phyloP scores from a whole-genome alignment of 2,113 vertebrate species.

The Microtus pennsylvanicus region DNA sequence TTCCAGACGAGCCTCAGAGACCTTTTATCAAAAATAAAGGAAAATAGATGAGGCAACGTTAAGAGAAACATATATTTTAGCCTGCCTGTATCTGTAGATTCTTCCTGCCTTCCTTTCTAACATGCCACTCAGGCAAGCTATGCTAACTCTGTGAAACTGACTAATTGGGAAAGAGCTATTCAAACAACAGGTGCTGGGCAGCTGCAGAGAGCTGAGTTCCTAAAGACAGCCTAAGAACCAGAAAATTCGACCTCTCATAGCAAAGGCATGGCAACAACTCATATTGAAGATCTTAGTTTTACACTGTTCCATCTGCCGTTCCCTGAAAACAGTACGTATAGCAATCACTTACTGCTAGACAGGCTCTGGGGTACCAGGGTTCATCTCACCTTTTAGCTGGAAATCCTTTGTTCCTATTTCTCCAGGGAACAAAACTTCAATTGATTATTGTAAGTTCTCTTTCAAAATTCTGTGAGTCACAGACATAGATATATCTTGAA shows the following conservation, averaged over 20 bases:
- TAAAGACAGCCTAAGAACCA: constrained; percentile 64
- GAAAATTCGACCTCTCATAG: background rate
- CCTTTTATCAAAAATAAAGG: background rate
- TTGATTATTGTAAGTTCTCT: background rate
- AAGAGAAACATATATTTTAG: background rate
- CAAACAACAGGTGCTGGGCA: constrained; percentile 81
- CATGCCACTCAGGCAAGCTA: constrained; percentile 30
- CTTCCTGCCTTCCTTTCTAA: constrained; percentile 5
- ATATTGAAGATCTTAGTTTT: background rate
- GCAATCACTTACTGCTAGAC: background rate
- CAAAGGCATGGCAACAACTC: constrained; percentile 28
- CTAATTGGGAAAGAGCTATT: constrained; percentile 55
- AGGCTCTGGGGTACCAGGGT: background rate
- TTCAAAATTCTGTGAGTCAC: constrained; percentile 19
- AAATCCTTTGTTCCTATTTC: background rate
- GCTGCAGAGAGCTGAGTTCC: constrained; percentile 67
- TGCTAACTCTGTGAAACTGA: constrained; percentile 40
- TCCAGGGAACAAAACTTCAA: constrained; percentile 45
- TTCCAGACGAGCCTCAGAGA: background rate
- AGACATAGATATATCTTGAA: background rate
- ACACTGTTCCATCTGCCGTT: background rate
- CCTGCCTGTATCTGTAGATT: constrained; percentile 23
- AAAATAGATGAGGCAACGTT: background rate
- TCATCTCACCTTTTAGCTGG: background rate
- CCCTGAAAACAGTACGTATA: background rate